phyloP scores from a whole-genome alignment of 1,140 invertebrate genomes.

The Rhopalosiphum maidis region DNA sequence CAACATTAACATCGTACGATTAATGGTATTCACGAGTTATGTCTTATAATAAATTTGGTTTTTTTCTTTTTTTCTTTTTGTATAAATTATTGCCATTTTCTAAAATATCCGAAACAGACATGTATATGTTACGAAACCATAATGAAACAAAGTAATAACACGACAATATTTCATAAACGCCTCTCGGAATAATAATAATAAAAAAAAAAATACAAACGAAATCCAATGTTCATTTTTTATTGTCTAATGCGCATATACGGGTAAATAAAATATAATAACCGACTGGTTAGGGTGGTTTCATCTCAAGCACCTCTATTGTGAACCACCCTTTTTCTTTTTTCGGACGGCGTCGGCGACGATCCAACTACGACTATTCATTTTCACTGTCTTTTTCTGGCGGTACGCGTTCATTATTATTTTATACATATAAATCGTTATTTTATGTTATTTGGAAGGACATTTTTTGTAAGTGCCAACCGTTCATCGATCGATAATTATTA shows the following conservation, averaged over 20 bases:
- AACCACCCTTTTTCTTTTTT: slow-evolving; percentile 44
- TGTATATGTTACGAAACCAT: slow-evolving; percentile 22
- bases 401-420: slow-evolving; percentile 1
- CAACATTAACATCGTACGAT: background rate
- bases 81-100: slow-evolving; percentile 3
- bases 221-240: slow-evolving; percentile 45
- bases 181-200: slow-evolving; percentile 29
- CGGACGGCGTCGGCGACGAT: slow-evolving; percentile 25
- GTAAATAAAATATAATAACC: slow-evolving; percentile 50
- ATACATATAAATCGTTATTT: background rate
- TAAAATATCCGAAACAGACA: background rate
- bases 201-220: slow-evolving; percentile 27
- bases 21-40: background rate
- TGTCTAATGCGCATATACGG: slow-evolving; percentile 32
- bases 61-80: background rate
- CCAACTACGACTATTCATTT: background rate
- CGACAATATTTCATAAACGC: slow-evolving; percentile 43
- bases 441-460: background rate
- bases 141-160: slow-evolving; percentile 34
- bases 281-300: slow-evolving; percentile 49
- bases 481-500: background rate
- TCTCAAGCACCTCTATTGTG: slow-evolving; percentile 56
- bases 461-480: background rate
- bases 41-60: background rate
- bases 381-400: background rate